phyloP scores from a whole-genome alignment of 2,797 vertebrate genomes.

The Xerus rutilus region DNA sequence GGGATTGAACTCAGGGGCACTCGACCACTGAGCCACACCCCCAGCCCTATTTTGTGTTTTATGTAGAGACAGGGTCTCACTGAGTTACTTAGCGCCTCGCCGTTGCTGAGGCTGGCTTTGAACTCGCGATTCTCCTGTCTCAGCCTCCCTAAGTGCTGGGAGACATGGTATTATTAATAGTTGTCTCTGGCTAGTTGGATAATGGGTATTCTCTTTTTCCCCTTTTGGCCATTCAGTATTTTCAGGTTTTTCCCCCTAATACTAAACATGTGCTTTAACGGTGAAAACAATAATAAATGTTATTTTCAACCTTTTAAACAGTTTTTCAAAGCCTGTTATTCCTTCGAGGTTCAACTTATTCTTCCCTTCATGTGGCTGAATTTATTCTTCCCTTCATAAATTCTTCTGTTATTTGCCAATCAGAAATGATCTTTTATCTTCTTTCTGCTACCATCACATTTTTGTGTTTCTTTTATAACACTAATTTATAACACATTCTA shows the following conservation, averaged over 20 bases:
- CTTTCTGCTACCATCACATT: background rate
- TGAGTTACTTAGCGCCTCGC: too few species aligned
- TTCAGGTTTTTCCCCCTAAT: background rate
- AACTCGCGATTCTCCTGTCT: too few species aligned
- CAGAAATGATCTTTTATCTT: background rate
- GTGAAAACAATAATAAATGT: background rate
- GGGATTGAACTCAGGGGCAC: too few species aligned
- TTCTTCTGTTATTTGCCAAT: background rate
- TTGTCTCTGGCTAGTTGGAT: background rate
- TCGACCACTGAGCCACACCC: too few species aligned
- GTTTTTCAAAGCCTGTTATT: slow-evolving; percentile 12
- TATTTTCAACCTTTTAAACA: slow-evolving; percentile 54
- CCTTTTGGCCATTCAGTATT: background rate
- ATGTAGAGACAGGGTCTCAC: too few species aligned
- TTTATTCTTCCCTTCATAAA: background rate
- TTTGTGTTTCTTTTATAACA: background rate
- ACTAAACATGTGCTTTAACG: background rate
- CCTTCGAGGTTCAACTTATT: background rate
- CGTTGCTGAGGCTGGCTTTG: too few species aligned
- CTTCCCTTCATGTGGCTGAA: background rate
- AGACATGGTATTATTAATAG: background rate
- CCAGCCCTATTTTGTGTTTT: too few species aligned
- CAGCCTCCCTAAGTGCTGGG: too few species aligned
- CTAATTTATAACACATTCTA: background rate
- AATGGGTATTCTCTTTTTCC: background rate